Base-by-base conservation (phyloP, 2,797 vertebrate species). In the Arctocebus calabarensis region DNA sequence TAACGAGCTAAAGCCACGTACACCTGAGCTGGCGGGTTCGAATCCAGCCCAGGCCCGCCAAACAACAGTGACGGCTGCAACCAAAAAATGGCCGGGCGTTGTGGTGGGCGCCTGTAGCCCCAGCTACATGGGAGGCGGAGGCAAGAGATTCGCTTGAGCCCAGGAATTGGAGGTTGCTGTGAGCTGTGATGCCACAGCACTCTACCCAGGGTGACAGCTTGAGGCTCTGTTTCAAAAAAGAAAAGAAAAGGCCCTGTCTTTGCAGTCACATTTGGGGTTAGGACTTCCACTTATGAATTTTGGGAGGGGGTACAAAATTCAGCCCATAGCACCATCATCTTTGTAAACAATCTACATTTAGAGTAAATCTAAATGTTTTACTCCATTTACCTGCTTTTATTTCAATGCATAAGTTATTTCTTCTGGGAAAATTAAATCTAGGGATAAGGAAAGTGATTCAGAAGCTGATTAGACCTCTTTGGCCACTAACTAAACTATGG, bases 341-440 rank as follows among this genome's bases (percentile, higher is more conserved):
- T 84, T 79, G 73, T 62, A 84, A 89, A 94, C 62, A 55, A 78
- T 48, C 48, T 94, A 70, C 40, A 48, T 48, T 48, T 48, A 48
- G 48, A 48, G 48, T 48, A 48, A 48, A 48, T 48, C 48, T 48
- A 48, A 48, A 29, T 84, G 66, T 89, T 89, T 94, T 84, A 68
- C 70, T 83, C 27, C 37, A 71, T 52, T 74, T 90, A 64, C 55
- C 73, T 90, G 40, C 84, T 89, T 84, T 86, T 43, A 45, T 81
- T 94, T 86, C 34, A 64, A 59, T 34, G 32, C 43, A 16, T 57
- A 57, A 84, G 73, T 73, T 62, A 84, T 86, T 73, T 62, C 88
- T 86, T 81, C 59, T 19, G 45, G 74, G 66, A 90, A 62, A 73
- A 90, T 81, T 32, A 55, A 71, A 81, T 45, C 62, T 81, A 73